Percentiles rank a stretch among this genome's conserved stretches.
Evolutionary conservation across 2,797 vertebrate species (phyloP).

Genomic region (Spheniscus humboldti): DNA sequence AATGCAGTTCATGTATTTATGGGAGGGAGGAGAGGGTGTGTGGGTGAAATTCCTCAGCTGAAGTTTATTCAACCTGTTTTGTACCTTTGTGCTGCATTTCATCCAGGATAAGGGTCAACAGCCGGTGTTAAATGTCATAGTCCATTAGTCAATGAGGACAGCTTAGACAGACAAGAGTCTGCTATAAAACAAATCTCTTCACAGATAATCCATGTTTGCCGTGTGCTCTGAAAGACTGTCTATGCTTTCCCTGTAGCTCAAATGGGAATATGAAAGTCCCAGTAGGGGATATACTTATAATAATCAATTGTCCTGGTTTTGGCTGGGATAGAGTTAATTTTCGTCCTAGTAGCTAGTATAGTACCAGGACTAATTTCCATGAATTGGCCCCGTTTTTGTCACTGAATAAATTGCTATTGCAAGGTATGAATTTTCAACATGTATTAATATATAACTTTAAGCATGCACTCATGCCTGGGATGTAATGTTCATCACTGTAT

Average conservation of each 20-base stretch:
- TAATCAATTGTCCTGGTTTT: too few species aligned
- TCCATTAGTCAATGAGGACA: background rate
- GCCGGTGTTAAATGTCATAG: background rate
- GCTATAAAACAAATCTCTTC: background rate
- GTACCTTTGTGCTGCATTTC: background rate
- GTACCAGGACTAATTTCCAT: background rate
- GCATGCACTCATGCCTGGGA: rapidly evolving
- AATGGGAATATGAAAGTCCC: background rate
- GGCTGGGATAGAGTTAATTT: too few species aligned
- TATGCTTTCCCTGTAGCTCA: background rate
- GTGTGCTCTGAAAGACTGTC: background rate
- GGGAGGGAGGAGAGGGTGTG: background rate
- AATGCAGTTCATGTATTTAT: background rate
- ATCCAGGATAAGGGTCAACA: background rate
- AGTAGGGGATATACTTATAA: background rate
- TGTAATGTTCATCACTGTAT: background rate
- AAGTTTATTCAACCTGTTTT: background rate
- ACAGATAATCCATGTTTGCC: background rate
- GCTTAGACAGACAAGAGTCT: background rate
- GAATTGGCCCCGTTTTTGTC: background rate
- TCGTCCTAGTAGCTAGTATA: too few species aligned
- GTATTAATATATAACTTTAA: background rate
- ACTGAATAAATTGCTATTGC: background rate
- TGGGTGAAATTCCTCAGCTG: background rate
- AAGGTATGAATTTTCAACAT: background rate